Base-by-base conservation (phyloP, 2,888 invertebrate species). In the Drosophila cognata region DNA sequence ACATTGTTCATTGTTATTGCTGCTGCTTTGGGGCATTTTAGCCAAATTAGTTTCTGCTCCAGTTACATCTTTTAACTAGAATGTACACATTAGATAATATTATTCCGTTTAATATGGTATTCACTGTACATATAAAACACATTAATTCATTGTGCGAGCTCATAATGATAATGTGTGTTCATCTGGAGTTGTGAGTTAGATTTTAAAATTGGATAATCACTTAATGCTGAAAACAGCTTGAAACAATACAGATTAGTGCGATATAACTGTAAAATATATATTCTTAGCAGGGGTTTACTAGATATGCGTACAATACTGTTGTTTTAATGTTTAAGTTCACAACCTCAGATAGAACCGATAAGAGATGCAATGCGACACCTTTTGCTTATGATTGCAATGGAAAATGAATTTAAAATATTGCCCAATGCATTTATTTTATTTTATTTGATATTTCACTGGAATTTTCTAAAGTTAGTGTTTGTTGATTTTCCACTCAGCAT, bases 31-130 rank as follows among this genome's bases (percentile, higher is more conserved):
- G 28, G 60, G 52, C 65, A 35, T 36, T 64, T 68, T 43, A 59
- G 55, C 57, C 66, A 46, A 35, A 71, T 65, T 81, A 60, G 60
- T 55, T 63, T 46, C 21, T 29, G 35, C 64, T 48, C 65, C 65
- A 48, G 8, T 48, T 38, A 28, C 33, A 52, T 21, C 58, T 61
- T 68, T 62, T 57, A 58, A 56, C 68, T 59, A 48, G 63, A 62
- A 77, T 74, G 57, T 35, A 33, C 10, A 33, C 4, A 33, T 38
- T 16, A 33, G 48, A 59, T 56, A 81, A 81, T 65, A 81, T 68
- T 81, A 63, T 77, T 64, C 67, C 43, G 43, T 62, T 64, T 52
- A 70, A 60, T 57, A 56, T 62, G 41, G 2, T 16, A 7, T 4
- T 33, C 59, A 29, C 21, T 21, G 6, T 16, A 29, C 18, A 51